A percentile compares a stretch with the other conserved stretches of the same genome.
phyloP scores from a whole-genome alignment of 1,140 invertebrate genomes.

The Formica exsecta region DNA sequence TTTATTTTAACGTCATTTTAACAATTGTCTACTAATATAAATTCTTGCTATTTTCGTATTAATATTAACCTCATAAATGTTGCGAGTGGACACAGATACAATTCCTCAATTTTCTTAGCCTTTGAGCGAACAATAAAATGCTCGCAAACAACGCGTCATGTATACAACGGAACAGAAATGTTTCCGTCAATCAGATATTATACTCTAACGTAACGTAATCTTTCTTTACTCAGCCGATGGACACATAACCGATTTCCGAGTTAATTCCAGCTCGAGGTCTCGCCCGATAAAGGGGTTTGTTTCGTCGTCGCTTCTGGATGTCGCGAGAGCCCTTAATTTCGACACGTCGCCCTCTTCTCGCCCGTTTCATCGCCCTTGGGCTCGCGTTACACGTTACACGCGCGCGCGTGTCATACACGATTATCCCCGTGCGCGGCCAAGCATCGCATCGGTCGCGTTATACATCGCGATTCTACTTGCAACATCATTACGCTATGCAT shows the following conservation, averaged over 20 bases:
- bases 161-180: background rate
- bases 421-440: background rate
- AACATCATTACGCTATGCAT: conserved; percentile 79
- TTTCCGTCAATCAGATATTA: background rate
- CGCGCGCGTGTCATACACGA: conserved; percentile 9
- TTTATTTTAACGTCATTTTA: background rate
- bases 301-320: conserved; percentile 40
- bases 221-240: conserved; percentile 28
- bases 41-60: background rate
- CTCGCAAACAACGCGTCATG: background rate
- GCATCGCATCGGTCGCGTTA: conserved; percentile 15
- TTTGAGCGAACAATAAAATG: background rate
- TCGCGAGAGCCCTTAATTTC: conserved; percentile 38
- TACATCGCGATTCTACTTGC: conserved; percentile 70
- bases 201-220: conserved; percentile 30
- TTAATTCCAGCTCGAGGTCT: background rate
- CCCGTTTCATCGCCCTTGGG: conserved; percentile 18
- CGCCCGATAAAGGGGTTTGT: background rate
- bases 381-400: conserved; percentile 4
- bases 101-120: background rate
- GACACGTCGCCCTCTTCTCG: conserved; percentile 23
- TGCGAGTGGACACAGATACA: background rate
- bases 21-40: background rate
- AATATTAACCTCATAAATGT: conserved; percentile 8
- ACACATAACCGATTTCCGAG: background rate